phyloP scores from a whole-genome alignment of 2,888 invertebrate species.

The Caenorhabditis sp. region DNA sequence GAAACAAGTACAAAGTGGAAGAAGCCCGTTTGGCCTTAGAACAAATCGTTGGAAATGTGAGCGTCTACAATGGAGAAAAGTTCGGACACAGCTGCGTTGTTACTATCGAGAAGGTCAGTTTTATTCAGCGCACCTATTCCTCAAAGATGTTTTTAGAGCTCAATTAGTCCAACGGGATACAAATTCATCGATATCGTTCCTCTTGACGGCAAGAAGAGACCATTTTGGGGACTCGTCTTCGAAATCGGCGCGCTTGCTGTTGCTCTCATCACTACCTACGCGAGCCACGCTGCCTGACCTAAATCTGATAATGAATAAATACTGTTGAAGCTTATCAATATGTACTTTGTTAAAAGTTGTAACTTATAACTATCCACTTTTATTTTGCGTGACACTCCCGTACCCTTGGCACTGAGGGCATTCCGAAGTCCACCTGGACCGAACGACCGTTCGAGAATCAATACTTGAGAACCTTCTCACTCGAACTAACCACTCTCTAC shows the following conservation, averaged over 20 bases:
- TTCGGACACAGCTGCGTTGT: neutral
- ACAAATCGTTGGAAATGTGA: neutral
- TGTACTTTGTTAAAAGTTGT: no score
- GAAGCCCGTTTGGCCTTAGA: neutral
- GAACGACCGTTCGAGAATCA: conserved; percentile 9
- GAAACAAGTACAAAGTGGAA: neutral
- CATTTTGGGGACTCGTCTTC: neutral
- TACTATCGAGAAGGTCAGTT: neutral
- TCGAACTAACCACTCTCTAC: conserved; percentile 23
- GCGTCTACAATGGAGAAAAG: neutral
- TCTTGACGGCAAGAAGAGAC: neutral
- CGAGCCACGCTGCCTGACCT: no score
- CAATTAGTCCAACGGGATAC: neutral
- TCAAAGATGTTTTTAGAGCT: neutral
- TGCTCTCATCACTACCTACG: neutral
- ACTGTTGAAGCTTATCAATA: no score
- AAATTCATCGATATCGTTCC: neutral
- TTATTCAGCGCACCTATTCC: neutral
- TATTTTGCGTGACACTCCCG: no score
- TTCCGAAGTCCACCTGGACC: conserved; percentile 15
- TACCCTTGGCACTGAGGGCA: conserved; percentile 2
- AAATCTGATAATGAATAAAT: no score
- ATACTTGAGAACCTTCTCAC: conserved; percentile 14
- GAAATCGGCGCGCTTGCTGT: neutral
- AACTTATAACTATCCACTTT: no score